Conservation (phyloP, 2,113 vertebrate species). For the Actinemys pallida region DNA sequence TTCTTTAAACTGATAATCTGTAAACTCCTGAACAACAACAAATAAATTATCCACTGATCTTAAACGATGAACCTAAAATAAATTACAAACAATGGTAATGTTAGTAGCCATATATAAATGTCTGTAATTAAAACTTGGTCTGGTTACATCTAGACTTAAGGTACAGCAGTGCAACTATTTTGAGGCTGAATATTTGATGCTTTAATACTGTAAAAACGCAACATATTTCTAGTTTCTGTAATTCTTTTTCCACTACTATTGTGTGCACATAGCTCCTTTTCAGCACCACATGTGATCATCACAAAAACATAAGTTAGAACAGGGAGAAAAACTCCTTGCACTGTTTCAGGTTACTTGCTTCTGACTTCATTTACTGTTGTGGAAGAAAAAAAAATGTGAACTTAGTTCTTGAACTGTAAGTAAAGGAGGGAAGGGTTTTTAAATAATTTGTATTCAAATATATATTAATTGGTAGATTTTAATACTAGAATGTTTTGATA, state of each 20-base stretch:
- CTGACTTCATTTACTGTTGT: accelerated
- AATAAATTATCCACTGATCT: slow-evolving; percentile 97
- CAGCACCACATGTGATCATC: background rate
- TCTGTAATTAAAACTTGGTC: accelerated
- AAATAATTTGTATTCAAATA: accelerated
- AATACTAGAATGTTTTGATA: accelerated
- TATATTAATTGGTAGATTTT: background rate
- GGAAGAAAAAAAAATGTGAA: accelerated
- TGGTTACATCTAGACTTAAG: accelerated
- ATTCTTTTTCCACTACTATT: accelerated
- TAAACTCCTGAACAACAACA: slow-evolving; percentile 92
- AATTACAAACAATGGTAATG: background rate
- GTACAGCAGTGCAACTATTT: background rate
- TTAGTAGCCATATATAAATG: background rate
- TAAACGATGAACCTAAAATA: slow-evolving; percentile 88
- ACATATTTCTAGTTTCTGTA: background rate
- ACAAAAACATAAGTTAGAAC: background rate
- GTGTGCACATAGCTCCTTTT: background rate
- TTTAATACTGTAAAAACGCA: background rate
- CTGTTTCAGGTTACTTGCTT: accelerated
- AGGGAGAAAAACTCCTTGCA: accelerated
- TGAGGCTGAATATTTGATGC: background rate
- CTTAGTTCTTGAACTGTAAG: accelerated
- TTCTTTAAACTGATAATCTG: slow-evolving; percentile 90
- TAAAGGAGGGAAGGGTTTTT: accelerated